A percentile compares a stretch with the other conserved stretches of the same genome.
phyloP scores from a whole-genome alignment of 2,888 invertebrate genomes.

The Serripes groenlandicus region DNA sequence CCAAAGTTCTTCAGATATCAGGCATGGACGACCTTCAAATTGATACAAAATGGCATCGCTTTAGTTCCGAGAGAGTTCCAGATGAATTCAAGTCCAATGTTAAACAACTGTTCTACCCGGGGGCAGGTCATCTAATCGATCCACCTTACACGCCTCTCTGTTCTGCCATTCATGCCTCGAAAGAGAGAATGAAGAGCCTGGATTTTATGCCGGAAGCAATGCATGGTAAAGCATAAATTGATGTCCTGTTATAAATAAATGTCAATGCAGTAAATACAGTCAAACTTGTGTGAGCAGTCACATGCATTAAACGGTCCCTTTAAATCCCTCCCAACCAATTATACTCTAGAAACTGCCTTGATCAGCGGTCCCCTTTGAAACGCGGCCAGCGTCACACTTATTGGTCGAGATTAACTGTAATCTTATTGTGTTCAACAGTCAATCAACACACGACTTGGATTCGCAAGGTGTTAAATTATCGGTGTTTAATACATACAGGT shows the following conservation, averaged over 20 bases:
- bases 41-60: slow-evolving; percentile 38
- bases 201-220: slow-evolving; percentile 36
- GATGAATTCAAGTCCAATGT: slow-evolving; percentile 36
- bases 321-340: no score
- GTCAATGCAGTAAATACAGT: no score
- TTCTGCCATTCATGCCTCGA: slow-evolving; percentile 5
- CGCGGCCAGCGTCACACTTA: no score
- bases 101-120: slow-evolving; percentile 25
- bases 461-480: no score
- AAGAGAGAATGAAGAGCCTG: slow-evolving; percentile 26
- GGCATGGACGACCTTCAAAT: slow-evolving; percentile 55
- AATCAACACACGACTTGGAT: no score
- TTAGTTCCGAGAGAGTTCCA: slow-evolving; percentile 35
- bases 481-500: no score
- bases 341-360: no score
- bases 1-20: slow-evolving; percentile 45
- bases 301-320: no score
- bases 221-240: slow-evolving; percentile 24
- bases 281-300: no score
- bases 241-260: neutral
- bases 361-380: no score
- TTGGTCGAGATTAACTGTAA: no score
- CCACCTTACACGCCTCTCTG: slow-evolving; percentile 49
- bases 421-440: no score
- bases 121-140: slow-evolving; percentile 60